phyloP scores from a whole-genome alignment of 23 tunicate genomes.

The Phallusia fumigata region DNA sequence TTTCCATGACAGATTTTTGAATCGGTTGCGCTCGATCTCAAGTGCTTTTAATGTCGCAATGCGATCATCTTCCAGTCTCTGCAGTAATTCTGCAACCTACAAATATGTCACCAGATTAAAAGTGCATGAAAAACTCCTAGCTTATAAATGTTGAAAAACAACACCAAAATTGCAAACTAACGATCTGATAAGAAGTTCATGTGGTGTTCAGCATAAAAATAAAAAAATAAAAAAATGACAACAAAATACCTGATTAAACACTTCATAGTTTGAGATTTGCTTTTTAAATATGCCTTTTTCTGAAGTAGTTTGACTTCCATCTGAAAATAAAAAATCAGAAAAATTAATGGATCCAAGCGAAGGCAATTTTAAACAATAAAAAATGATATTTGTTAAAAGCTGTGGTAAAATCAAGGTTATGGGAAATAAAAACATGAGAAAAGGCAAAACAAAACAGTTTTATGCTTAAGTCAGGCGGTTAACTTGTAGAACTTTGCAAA shows the following conservation, averaged over 20 bases:
- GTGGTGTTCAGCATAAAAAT: background rate
- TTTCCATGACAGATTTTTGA: slow-evolving; percentile 27
- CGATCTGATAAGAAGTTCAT: background rate
- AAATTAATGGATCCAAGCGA: background rate
- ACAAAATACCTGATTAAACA: slow-evolving; percentile 78
- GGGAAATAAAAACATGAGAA: too few relatives aligned
- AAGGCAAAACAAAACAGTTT: too few relatives aligned
- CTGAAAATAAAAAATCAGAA: slow-evolving; percentile 5
- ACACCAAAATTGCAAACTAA: background rate
- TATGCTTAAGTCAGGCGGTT: too few relatives aligned
- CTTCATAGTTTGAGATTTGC: slow-evolving; percentile 68
- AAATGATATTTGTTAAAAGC: too few relatives aligned
- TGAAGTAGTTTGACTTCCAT: background rate
- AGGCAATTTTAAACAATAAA: too few relatives aligned
- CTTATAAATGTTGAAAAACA: too few relatives aligned
- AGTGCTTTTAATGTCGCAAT: slow-evolving; percentile 50
- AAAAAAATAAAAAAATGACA: background rate
- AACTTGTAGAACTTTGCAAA: too few relatives aligned
- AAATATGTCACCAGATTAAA: background rate
- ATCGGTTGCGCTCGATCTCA: slow-evolving; percentile 51
- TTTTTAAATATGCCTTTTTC: slow-evolving; percentile 22
- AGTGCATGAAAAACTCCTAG: too few relatives aligned
- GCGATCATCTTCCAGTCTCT: slow-evolving; percentile 81
- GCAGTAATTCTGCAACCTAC: slow-evolving; percentile 71
- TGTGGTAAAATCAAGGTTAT: too few relatives aligned